Conservation (phyloP, 2,113 vertebrate genomes). For the Chaetorhynchus papuensis region DNA sequence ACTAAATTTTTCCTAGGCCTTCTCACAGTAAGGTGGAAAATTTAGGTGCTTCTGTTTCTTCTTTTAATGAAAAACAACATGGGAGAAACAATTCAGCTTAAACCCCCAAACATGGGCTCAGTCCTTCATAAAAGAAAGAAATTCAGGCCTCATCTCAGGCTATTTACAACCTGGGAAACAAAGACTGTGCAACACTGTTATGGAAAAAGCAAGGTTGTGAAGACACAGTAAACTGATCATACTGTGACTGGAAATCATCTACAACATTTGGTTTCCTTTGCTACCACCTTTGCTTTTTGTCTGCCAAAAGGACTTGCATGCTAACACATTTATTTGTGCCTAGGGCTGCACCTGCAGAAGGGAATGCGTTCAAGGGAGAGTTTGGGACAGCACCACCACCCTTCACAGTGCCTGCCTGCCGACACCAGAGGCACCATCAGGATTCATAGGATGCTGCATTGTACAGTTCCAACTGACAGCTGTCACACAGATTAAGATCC, state of each 20-base stretch:
- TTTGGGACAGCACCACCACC: neutral
- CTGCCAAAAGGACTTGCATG: neutral
- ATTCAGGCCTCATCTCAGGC: neutral
- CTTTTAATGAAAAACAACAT: neutral
- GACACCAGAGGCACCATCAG: neutral
- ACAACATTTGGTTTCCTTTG: neutral
- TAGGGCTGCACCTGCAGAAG: neutral
- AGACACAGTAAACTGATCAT: neutral
- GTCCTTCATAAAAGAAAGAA: neutral
- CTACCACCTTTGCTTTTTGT: neutral
- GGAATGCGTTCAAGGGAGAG: rapidly evolving
- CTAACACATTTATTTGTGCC: neutral
- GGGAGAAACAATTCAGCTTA: neutral
- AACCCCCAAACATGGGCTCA: neutral
- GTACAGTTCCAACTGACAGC: neutral
- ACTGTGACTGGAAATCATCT: neutral
- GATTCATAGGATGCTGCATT: rapidly evolving
- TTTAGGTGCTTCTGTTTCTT: neutral
- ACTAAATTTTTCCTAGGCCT: neutral
- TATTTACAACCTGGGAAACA: neutral
- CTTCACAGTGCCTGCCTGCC: neutral
- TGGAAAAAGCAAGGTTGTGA: neutral
- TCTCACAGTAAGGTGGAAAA: neutral
- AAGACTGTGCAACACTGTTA: neutral
- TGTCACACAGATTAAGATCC: neutral